Evolutionary conservation across 2,797 vertebrate species (phyloP).

Genomic region (Neostethus bicornis): DNA sequence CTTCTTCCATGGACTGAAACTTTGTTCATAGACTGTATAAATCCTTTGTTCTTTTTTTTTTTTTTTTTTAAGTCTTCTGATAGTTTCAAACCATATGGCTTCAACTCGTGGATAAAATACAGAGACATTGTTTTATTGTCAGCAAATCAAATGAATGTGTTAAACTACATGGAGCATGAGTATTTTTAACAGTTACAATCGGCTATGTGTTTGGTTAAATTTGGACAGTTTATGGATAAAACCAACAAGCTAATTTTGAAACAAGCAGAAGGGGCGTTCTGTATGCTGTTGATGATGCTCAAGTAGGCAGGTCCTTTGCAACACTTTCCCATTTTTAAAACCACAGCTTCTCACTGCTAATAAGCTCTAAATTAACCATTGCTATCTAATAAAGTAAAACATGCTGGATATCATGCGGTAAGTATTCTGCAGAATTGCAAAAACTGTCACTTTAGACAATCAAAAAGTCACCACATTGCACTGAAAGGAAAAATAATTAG

Average conservation of each 20-base stretch:
- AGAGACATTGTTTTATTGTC: slow-evolving; percentile 49
- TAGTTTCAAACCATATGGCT: slow-evolving; percentile 60
- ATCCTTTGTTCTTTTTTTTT: slow-evolving; percentile 66
- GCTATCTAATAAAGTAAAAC: slow-evolving; percentile 69
- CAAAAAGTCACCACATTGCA: slow-evolving; percentile 42
- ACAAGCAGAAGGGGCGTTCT: slow-evolving; percentile 10
- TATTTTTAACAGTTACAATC: slow-evolving; percentile 21
- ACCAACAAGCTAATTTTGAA: slow-evolving; percentile 14
- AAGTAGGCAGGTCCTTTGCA: slow-evolving; percentile 78
- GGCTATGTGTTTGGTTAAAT: slow-evolving; percentile 8
- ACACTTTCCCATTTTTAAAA: slow-evolving; percentile 73
- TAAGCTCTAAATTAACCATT: slow-evolving; percentile 82
- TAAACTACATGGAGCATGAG: slow-evolving; percentile 27
- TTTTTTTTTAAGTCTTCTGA: no score
- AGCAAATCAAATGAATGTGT: slow-evolving; percentile 48
- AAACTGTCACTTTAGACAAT: slow-evolving; percentile 36
- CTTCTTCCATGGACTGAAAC: slow-evolving; percentile 55
- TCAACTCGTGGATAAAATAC: slow-evolving; percentile 59
- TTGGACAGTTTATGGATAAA: slow-evolving; percentile 27
- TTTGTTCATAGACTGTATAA: slow-evolving; percentile 63
- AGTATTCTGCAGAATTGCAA: slow-evolving; percentile 51
- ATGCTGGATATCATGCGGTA: slow-evolving; percentile 66
- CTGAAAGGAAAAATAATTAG: slow-evolving; percentile 24
- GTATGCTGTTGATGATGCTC: slow-evolving; percentile 79
- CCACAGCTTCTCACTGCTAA: slow-evolving; percentile 84